Conservation (phyloP, 2,888 invertebrate genomes). For the Catotricha subobsoleta region DNA sequence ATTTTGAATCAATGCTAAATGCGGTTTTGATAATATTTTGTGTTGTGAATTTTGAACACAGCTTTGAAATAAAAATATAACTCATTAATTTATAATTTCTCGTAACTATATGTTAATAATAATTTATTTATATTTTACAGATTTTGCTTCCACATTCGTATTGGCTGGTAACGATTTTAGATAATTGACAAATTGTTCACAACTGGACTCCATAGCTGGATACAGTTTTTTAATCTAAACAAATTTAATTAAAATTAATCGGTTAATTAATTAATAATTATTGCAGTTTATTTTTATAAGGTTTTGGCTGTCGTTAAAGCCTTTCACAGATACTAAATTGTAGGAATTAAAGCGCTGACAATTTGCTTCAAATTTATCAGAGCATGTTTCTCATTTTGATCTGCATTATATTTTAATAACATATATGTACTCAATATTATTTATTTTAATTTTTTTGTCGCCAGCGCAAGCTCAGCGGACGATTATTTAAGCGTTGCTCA, state of each 20-base stretch:
- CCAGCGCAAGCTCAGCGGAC: too few species aligned
- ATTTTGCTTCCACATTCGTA: slow-evolving; percentile 1
- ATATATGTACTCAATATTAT: too few species aligned
- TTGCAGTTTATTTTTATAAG: background rate
- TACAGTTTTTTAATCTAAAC: background rate
- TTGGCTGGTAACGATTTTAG: background rate
- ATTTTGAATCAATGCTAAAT: slow-evolving; percentile 7
- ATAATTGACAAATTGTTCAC: background rate
- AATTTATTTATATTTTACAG: background rate
- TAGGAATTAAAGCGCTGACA: too few species aligned
- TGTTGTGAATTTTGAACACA: slow-evolving; percentile 5
- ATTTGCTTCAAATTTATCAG: too few species aligned
- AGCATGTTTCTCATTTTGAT: too few species aligned
- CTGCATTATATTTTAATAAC: too few species aligned
- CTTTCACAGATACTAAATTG: too few species aligned
- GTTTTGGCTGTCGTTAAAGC: too few species aligned
- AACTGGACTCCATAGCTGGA: background rate
- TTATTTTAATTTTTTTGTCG: too few species aligned
- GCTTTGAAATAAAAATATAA: background rate
- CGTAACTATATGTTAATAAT: background rate
- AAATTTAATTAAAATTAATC: background rate
- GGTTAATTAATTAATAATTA: background rate
- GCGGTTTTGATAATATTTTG: slow-evolving; percentile 6
- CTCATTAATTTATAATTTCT: background rate
- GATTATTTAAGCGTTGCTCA: too few species aligned